Base-by-base conservation (phyloP, 2,888 invertebrate genomes). In the Cyclophora albipunctata region DNA sequence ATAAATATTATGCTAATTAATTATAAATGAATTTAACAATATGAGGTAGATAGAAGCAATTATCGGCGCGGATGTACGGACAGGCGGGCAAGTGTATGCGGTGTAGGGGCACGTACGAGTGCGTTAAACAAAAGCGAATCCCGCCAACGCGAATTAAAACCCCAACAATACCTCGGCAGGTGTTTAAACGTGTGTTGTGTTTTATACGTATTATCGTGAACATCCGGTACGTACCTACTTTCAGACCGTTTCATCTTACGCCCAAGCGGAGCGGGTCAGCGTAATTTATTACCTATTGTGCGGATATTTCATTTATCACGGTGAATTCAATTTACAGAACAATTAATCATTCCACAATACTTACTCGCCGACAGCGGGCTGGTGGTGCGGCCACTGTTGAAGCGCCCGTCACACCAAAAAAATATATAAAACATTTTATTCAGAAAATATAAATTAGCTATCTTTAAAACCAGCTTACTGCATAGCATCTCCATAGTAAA, bases 271-370 rank as follows among this genome's bases (percentile, higher is more conserved):
- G 75, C 81, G 84, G 84, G 85, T 83, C 81, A 83, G 83, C 71
- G 86, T 86, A 84, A 88, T 88, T 88, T 87, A 86, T 88, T 85
- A 88, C 85, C 87, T 87, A 86, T 87, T 88, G 87, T 87, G 82
- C 75, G 83, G 79, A 85, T 85, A 86, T 86, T 86, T 87, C 86
- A 88, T 88, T 88, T 84, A 87, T 88, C 87, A 86, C 84, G 84
- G 82, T 84, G 87, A 86, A 85, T 86, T 88, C 85, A 87, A 88
- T 88, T 86, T 85, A 84, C 81, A 84, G 81, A 82, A 84, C 86
- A 84, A 88, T 88, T 88, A 86, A 85, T 87, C 87, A 88, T 87
- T 84, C 80, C 75, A 81, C 79, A 84, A 84, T 84, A 84, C 86
- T 83, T 83, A 81, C 81, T 84, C 75, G 84, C 78, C 79, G 84